phyloP scores from a whole-genome alignment of 2,797 vertebrate species.

The Propithecus perrieri region DNA sequence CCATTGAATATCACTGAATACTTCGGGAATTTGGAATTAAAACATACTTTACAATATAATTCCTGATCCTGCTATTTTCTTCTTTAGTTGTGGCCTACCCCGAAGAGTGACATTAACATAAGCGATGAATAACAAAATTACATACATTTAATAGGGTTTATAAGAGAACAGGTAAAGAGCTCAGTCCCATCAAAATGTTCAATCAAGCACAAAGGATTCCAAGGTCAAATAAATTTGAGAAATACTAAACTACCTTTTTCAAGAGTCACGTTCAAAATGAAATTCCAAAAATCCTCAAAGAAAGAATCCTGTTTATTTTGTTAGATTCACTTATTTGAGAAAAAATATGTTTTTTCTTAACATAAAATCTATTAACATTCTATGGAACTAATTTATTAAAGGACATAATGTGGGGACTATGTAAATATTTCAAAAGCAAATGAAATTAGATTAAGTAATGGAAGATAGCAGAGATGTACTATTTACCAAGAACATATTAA shows the following conservation, averaged over 20 bases:
- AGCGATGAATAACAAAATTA: background rate
- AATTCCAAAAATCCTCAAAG: background rate
- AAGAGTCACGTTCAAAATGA: background rate
- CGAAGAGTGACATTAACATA: background rate
- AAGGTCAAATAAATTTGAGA: background rate
- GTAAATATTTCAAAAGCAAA: background rate
- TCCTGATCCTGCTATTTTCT: background rate
- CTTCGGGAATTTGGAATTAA: background rate
- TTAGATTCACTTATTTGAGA: background rate
- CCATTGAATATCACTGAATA: background rate
- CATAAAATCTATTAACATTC: background rate
- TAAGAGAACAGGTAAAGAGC: background rate
- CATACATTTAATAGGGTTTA: background rate
- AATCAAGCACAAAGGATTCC: background rate
- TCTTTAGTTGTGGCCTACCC: background rate
- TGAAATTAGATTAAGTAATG: background rate
- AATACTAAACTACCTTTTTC: background rate
- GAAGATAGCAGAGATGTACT: background rate
- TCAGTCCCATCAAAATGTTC: background rate
- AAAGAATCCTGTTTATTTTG: background rate
- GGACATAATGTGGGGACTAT: background rate
- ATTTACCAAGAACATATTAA: background rate
- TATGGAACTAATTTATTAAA: background rate
- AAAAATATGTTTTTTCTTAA: background rate
- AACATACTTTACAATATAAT: background rate